Evolutionary conservation across 2,113 vertebrate genomes (phyloP).

Genomic region (Oryzias javanicus): DNA sequence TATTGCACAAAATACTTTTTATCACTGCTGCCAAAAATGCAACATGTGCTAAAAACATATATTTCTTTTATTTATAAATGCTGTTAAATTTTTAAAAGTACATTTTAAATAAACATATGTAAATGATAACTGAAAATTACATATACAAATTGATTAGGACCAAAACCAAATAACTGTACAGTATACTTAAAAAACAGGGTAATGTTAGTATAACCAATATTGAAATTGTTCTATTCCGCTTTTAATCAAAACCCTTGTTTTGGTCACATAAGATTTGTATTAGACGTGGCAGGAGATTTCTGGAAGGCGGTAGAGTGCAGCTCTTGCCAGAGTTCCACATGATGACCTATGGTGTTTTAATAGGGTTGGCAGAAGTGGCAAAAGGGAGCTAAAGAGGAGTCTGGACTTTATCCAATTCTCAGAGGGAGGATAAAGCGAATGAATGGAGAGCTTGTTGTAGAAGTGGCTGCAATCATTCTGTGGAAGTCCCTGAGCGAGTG

Average conservation of each 20-base stretch:
- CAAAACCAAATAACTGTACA: too few relatives aligned
- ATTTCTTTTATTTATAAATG: too few relatives aligned
- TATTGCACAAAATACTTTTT: too few relatives aligned
- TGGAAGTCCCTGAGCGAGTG: constrained; percentile 42
- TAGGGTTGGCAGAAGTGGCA: constrained; percentile 44
- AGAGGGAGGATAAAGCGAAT: constrained; percentile 46
- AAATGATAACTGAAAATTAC: too few relatives aligned
- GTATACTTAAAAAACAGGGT: too few relatives aligned
- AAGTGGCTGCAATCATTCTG: constrained; percentile 55
- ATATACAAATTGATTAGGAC: too few relatives aligned
- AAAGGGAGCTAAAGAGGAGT: constrained; percentile 41
- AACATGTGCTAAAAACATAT: too few relatives aligned
- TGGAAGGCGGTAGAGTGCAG: constrained; percentile 10
- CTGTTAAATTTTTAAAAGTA: too few relatives aligned
- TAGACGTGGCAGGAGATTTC: constrained; percentile 9
- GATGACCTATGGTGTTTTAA: constrained; percentile 56
- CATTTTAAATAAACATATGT: too few relatives aligned
- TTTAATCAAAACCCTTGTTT: not conserved
- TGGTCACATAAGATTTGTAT: constrained; percentile 1
- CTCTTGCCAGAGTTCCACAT: constrained; percentile 46
- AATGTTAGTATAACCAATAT: not conserved
- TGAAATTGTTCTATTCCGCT: not conserved
- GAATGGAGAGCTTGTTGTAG: constrained; percentile 47
- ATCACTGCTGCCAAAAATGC: too few relatives aligned
- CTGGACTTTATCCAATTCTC: constrained; percentile 50